Conservation (phyloP, 2,888 invertebrate species). For the Chorisops tibialis region DNA sequence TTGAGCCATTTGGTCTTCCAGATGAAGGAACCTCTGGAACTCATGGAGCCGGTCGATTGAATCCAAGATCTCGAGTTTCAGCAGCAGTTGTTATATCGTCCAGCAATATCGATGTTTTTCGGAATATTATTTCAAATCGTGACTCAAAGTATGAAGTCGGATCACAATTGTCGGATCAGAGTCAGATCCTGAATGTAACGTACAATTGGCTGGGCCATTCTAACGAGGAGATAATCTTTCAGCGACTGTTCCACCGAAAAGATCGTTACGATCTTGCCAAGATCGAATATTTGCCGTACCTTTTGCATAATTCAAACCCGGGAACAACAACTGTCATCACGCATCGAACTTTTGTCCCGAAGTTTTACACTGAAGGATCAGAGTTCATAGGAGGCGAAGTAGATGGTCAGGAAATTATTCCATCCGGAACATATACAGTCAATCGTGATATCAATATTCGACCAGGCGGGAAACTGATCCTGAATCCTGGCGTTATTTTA, state of each 20-base stretch:
- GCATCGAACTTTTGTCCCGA: conserved; percentile 73
- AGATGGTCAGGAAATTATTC: conserved; percentile 80
- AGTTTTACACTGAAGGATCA: conserved; percentile 67
- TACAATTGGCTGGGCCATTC: conserved; percentile 88
- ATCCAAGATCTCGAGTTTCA: conserved; percentile 87
- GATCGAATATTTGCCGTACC: conserved; percentile 85
- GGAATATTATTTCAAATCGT: conserved; percentile 90
- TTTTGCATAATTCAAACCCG: conserved; percentile 85
- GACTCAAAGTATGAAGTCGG: conserved; percentile 92
- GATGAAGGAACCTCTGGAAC: conserved; percentile 46
- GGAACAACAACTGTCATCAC: conserved; percentile 78
- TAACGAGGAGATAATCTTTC: conserved; percentile 70
- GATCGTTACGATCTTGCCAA: conserved; percentile 93
- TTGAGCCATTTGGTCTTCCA: conserved; percentile 74
- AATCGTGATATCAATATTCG: conserved; percentile 91
- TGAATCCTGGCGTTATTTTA: conserved; percentile 85
- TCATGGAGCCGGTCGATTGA: conserved; percentile 62
- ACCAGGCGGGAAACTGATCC: conserved; percentile 85
- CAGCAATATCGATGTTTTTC: conserved; percentile 79
- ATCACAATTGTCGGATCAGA: conserved; percentile 91
- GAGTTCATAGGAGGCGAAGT: conserved; percentile 86
- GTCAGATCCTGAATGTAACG: conserved; percentile 87
- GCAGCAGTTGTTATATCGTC: conserved; percentile 91
- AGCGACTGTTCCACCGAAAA: conserved; percentile 76
- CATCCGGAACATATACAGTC: conserved; percentile 85